Evolutionary conservation across 2,797 vertebrate genomes (phyloP), one percentile per base, ranked within the genome.

Genomic region (Crenuchus spilurus): DNA sequence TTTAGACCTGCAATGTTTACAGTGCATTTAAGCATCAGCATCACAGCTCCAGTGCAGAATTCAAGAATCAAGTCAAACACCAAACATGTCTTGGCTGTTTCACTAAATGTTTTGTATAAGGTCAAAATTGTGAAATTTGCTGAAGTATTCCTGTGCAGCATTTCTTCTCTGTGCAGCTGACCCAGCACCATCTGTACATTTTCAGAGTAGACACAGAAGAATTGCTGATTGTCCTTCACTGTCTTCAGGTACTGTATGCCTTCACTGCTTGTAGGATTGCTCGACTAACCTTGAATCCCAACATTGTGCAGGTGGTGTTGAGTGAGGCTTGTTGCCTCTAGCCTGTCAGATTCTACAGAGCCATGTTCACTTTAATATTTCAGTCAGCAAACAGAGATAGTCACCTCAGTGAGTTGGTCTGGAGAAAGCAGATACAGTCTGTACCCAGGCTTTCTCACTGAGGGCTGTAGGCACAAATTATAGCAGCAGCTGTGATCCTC

Each of bases 391-490:
- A 57, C 20, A n/a, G 8, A 46, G 10, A 10, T 39, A 26, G 52
- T 65, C 42, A 35, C 30, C 63, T 26, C 16, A 20, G 51, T 22
- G 30, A 74, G 30, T 10, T 28, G 20, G 41, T 66, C 51, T 58
- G 31, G 7, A 67, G 13, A 37, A 74, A 48, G 41, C 10, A 26
- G 51, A 58, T 26, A 74, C 9, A 3, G n/a, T 26, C 31, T 57
- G 54, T 30, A 26, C 31, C 41, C 62, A 51, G 52, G 22, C 16
- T 57, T 35, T 39, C 33, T 30, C 48, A 41, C n/a, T 28, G 7
- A 54, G 35, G 3, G 3, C 60, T 63, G 48, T 22, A 26, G 37
- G 31, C 14, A 35, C 10, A 74, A 66, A 48, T 26, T 48, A 30
- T 51, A 48, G 26, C 28, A 37, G 55, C 70, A 39, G 35, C 48